Evolutionary conservation across 1,140 invertebrate genomes (phyloP).

Genomic region (Meloidogyne chitwoodi): DNA sequence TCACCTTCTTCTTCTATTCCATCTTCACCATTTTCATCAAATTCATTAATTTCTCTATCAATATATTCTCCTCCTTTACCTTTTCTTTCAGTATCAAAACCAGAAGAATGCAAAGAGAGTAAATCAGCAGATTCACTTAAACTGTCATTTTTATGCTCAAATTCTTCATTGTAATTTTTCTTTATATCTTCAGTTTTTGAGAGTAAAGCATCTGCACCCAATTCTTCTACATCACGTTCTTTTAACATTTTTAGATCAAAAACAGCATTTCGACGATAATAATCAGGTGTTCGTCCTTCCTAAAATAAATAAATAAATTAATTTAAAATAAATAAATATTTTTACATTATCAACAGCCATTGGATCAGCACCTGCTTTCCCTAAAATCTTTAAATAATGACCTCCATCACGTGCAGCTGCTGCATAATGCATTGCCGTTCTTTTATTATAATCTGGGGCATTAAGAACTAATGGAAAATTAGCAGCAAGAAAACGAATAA

Average conservation of each 20-base stretch:
- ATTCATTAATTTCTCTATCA: constrained; percentile 31
- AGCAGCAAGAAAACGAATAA: constrained; percentile 63
- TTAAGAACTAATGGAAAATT: constrained; percentile 53
- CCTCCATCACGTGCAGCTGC: constrained; percentile 78
- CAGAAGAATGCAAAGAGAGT: constrained; percentile 22
- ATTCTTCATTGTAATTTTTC: constrained; percentile 31
- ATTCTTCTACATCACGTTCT: constrained; percentile 39
- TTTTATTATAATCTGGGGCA: constrained; percentile 66
- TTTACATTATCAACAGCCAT: constrained; percentile 77
- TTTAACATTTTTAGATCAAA: constrained; percentile 58
- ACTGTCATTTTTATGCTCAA: constrained; percentile 8
- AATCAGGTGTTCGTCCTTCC: constrained; percentile 58
- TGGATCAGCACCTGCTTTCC: constrained; percentile 78
- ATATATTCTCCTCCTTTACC: background rate
- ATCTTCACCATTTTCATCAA: constrained; percentile 31
- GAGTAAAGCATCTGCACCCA: constrained; percentile 36
- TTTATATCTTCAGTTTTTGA: constrained; percentile 39
- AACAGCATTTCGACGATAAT: constrained; percentile 56
- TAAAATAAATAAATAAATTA: constrained; percentile 22
- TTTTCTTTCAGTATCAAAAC: constrained; percentile 15
- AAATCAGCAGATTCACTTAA: constrained; percentile 13
- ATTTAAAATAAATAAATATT: background rate
- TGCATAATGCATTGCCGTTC: constrained; percentile 85
- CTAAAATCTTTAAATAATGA: constrained; percentile 78
- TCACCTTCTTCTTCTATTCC: constrained; percentile 50